Base-by-base conservation (phyloP, 2,797 vertebrate species). In the Apodemus agrarius region DNA sequence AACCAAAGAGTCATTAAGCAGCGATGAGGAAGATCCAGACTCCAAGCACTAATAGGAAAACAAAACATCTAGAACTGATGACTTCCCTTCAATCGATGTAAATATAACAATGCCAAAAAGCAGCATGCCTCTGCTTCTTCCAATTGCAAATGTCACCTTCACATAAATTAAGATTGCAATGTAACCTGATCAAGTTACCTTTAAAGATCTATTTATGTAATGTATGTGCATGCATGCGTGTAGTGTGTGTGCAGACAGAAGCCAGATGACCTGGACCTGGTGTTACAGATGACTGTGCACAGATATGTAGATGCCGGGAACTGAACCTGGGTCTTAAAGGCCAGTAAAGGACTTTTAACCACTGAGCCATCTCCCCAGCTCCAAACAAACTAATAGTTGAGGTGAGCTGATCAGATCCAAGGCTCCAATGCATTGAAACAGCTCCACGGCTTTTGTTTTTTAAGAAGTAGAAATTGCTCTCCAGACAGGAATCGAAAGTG, bases 1-100 rank as follows among this genome's bases (percentile, higher is more conserved):
- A 6, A 0, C 8, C 7, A n/a, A 78, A 75, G 83, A 87, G 10
- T 31, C 88, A 59, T 5, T 31, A 21, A 59, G 6, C 12, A 92
- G 31, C 26, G 91, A 96, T 10, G 63, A 97, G 6, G 52, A 97
- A 94, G 65, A 11, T 12, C 7, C 90, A 80, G 92, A 63, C 57
- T 54, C 63, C 87, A 97, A 91, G 76, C 90, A 52, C 69, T 95
- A 94, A 81, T 78, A 92, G 75, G 74, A 93, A 54, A 29, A 76
- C 52, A 63, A 76, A 94, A 46, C 46, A 89, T n/a, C 43, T 95
- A 96, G 96, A 95, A 97, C 94, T 81, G 37, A 67, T 13, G 75
- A 89, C 6, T 85, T 80, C 76, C 84, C 83, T 78, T 86, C 46
- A 92, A 43, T 69, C 67, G n/a, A 40, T 69, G 34, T 69, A 96